A percentile compares a stretch with the other conserved stretches of the same genome.
Conservation (phyloP, 2,113 vertebrate genomes). For the Okapia johnstoni region DNA sequence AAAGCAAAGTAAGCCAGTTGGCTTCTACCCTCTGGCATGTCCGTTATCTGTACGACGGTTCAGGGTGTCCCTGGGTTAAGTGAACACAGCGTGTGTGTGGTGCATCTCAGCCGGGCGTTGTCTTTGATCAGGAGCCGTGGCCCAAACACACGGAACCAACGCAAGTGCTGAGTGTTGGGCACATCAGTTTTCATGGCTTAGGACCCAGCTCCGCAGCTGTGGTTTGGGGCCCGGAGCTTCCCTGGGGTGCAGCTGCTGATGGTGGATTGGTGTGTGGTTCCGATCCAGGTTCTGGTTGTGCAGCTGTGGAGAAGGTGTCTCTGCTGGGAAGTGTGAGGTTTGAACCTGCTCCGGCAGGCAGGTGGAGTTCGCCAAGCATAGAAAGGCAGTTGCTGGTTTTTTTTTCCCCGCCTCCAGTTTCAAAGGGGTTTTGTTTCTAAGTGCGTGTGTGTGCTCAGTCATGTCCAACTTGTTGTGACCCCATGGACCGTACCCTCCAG, state of each 20-base stretch:
- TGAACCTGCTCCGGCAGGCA: fast-evolving
- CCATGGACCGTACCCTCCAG: neutral
- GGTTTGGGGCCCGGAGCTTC: neutral
- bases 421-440: neutral
- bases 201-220: neutral
- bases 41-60: fast-evolving
- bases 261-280: fast-evolving
- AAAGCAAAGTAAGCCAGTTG: neutral
- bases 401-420: fast-evolving
- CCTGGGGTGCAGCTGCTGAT: fast-evolving
- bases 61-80: too few relatives aligned
- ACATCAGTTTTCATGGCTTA: fast-evolving
- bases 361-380: fast-evolving
- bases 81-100: fast-evolving
- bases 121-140: fast-evolving
- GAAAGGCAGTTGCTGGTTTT: too few relatives aligned
- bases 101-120: neutral
- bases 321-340: neutral
- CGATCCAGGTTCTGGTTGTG: neutral
- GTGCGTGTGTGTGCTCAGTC: neutral
- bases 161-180: neutral
- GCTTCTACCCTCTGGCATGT: neutral
- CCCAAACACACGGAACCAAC: fast-evolving
- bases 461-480: neutral
- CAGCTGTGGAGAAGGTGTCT: fast-evolving